Evolutionary conservation across 2,888 invertebrate genomes (phyloP), one percentile per base, ranked within the genome.

Genomic region (Drosophila hamatofila): DNA sequence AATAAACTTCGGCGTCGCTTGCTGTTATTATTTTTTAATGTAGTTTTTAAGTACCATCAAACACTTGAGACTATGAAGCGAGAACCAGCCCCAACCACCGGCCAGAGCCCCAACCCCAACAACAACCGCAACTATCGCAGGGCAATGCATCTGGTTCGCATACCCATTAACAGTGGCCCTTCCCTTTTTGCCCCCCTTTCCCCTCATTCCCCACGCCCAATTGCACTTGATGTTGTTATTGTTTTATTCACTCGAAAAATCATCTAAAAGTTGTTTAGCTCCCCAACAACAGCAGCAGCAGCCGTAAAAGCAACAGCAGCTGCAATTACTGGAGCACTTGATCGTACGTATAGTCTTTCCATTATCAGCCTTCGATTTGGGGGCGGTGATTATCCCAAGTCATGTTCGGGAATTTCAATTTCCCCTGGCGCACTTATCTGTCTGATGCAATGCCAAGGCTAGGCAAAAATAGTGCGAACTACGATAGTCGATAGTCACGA

Each of bases 21-120:
- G 78, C 76, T 79, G 85, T 87, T 88, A 84, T 84, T 84, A 84
- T 84, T 84, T 84, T 85, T 86, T 86, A 85, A 88, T 85, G 88
- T 86, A 88, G 80, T 86, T 86, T 84, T 86, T 86, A 88, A 85
- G 84, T 85, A 88, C 79, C 84, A 79, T 88, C 87, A 88, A 88
- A 86, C 88, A 88, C 86, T 88, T 86, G 81, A 88, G 87, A 83
- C 87, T 86, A 85, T 83, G 80, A 82, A 71, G 79, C 84, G 76
- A 79, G 77, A 84, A 84, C 75, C 56, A 75, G 75, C 63, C 61
- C 16, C 72, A 41, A 9, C 41, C 27, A n/a, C 4, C 55, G 30
- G 18, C 72, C 55, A 16, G 37, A 64, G 60, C 64, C 56, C n/a
- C 71, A 58, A 44, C 60, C 51, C 18, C 72, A 48, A 44, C 23